Conservation (phyloP, 2,888 invertebrate species). For the Vannuccia rotundouncinata region DNA sequence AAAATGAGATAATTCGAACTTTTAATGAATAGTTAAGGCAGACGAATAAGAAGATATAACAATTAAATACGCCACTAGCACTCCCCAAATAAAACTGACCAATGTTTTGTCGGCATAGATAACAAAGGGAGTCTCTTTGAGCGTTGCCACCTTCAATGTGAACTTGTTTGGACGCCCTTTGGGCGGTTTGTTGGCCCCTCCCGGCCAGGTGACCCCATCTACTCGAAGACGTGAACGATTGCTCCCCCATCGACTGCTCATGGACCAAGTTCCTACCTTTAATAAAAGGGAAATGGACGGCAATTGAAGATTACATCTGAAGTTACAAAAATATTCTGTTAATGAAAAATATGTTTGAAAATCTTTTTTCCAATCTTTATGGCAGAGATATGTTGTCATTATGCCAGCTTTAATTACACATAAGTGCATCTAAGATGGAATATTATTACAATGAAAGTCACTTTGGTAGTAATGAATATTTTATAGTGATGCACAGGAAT, state of each 20-base stretch:
- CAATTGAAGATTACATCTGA: background rate
- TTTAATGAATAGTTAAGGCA: too few species aligned
- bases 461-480: too few species aligned
- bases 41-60: background rate
- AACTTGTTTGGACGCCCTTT: slow-evolving; percentile 94
- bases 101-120: slow-evolving; percentile 61
- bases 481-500: too few species aligned
- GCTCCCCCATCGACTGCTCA: slow-evolving; percentile 6
- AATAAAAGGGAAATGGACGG: background rate
- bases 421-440: too few species aligned
- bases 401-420: too few species aligned
- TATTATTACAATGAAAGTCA: too few species aligned
- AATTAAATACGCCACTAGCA: too few species aligned
- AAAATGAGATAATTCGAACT: too few species aligned
- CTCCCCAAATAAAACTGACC: background rate
- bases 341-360: too few species aligned
- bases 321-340: too few species aligned
- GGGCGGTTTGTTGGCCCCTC: slow-evolving; percentile 85
- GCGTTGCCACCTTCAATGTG: slow-evolving; percentile 64
- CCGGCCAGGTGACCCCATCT: slow-evolving; percentile 97
- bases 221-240: slow-evolving; percentile 61
- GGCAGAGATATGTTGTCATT: too few species aligned
- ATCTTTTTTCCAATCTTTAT: too few species aligned
- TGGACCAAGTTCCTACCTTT: slow-evolving; percentile 14
- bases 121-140: slow-evolving; percentile 34